Evolutionary conservation across 1,140 invertebrate genomes (phyloP), one percentile per base, ranked within the genome.

Genomic region (Panagrolaimus sp.): DNA sequence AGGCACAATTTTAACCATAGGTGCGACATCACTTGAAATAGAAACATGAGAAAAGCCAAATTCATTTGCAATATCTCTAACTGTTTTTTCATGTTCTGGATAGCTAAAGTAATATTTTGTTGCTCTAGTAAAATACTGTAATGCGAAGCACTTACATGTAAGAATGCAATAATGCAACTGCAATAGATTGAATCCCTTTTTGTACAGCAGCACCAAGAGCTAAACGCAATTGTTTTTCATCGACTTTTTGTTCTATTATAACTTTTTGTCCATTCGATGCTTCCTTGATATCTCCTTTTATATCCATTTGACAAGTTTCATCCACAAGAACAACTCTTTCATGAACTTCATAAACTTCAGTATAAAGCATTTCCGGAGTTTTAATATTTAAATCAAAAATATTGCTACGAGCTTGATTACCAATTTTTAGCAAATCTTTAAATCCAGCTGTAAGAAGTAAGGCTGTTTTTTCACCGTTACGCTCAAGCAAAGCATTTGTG

Each of bases 331-430:
- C 87, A 5, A 96, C 88, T 73, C 95, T 87, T 81, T 93, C 94
- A 75, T 93, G 89, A 3, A 96, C 89, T 87, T 97, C 93, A 5
- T 97, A 85, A 0, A 98, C 91, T 68, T 89, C 88, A 53, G 91
- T 88, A 84, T 98, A 97, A 0, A 98, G 84, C 61, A 93, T 89
- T 67, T 91, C 90, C 0, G 93, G 93, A 62, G 89, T 89, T 76
- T 87, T 84, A 71, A 98, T 91, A 83, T 92, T 91, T 86, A 99
- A 85, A 80, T 97, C 92, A 86, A 99, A 99, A 78, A 99, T 96
- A 83, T 93, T 90, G 7, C 95, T 94, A 69, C 96, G 87, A 0
- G 94, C 90, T 86, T 99, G 96, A 86, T 98, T 98, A n/a, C 96
- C 96, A 75, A 99, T 99, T 68, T 90, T 90, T 1, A 99, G 85